A percentile compares a stretch with the other conserved stretches of the same genome.
Evolutionary conservation across 2,797 vertebrate species (phyloP).

Genomic region (Decapterus maruadsi): DNA sequence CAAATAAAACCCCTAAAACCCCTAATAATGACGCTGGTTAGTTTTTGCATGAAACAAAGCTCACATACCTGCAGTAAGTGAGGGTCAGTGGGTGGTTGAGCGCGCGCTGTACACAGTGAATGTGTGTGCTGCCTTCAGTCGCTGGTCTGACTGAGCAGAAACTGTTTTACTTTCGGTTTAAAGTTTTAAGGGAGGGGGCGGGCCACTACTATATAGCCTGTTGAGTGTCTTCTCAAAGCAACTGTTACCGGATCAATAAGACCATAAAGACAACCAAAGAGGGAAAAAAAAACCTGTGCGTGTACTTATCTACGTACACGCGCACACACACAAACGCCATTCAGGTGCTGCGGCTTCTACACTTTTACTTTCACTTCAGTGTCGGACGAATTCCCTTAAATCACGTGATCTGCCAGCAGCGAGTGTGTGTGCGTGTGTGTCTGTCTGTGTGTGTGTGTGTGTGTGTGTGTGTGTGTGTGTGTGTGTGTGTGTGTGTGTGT

Average conservation of each 20-base stretch:
- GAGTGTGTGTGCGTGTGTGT: too few relatives aligned
- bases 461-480: fast-evolving
- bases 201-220: neutral
- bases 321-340: neutral
- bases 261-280: too few relatives aligned
- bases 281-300: too few relatives aligned
- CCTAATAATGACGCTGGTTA: neutral
- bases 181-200: neutral
- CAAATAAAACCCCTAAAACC: too few relatives aligned
- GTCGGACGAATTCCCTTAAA: slow-evolving; percentile 29
- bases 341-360: slow-evolving; percentile 7
- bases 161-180: slow-evolving; percentile 27
- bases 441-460: neutral
- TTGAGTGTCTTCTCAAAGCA: neutral
- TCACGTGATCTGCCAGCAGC: slow-evolving; percentile 60
- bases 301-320: too few relatives aligned
- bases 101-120: neutral
- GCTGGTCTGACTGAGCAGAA: neutral
- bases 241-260: too few relatives aligned
- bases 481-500: neutral
- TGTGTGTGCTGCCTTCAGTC: neutral
- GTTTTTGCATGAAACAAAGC: neutral
- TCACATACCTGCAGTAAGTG: slow-evolving; percentile 13
- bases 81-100: neutral
- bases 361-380: slow-evolving; percentile 52